Conservation (phyloP, 2,113 vertebrate species). For the Trichomycterus rosablanca region DNA sequence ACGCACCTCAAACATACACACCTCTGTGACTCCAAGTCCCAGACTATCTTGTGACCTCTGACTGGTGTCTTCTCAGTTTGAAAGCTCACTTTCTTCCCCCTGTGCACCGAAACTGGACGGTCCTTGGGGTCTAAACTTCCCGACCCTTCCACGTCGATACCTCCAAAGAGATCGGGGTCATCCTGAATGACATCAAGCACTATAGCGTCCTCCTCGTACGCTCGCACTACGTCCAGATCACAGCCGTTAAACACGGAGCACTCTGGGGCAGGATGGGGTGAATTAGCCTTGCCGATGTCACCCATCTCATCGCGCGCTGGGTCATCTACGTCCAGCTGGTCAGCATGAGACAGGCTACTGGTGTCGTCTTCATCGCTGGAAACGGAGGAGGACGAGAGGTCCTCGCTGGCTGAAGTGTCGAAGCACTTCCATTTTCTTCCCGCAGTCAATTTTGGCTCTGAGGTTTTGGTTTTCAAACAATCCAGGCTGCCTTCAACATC, state of each 20-base stretch:
- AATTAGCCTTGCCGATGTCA: background rate
- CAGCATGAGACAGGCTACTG: background rate
- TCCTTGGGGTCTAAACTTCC: background rate
- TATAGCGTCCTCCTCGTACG: conserved; percentile 41
- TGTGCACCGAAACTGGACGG: background rate
- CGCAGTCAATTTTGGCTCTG: background rate
- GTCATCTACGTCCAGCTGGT: background rate
- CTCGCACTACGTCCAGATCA: conserved; percentile 37
- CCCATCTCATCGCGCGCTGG: background rate
- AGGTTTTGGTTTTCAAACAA: too few species aligned
- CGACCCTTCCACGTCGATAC: background rate
- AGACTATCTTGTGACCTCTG: conserved; percentile 23
- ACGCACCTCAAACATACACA: background rate
- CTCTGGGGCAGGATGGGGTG: background rate
- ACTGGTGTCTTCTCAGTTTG: background rate
- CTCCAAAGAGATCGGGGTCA: conserved; percentile 41
- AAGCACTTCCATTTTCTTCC: background rate
- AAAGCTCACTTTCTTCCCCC: background rate
- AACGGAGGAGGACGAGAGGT: background rate
- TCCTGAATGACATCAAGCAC: conserved; percentile 45
- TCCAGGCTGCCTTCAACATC: too few species aligned
- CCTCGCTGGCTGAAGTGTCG: background rate
- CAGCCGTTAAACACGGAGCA: background rate
- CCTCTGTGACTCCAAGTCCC: conserved; percentile 7
- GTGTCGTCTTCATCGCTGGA: background rate